Evolutionary conservation across 2,888 invertebrate genomes (phyloP), one percentile per base, ranked within the genome.

Genomic region (Amphipyra berbera): DNA sequence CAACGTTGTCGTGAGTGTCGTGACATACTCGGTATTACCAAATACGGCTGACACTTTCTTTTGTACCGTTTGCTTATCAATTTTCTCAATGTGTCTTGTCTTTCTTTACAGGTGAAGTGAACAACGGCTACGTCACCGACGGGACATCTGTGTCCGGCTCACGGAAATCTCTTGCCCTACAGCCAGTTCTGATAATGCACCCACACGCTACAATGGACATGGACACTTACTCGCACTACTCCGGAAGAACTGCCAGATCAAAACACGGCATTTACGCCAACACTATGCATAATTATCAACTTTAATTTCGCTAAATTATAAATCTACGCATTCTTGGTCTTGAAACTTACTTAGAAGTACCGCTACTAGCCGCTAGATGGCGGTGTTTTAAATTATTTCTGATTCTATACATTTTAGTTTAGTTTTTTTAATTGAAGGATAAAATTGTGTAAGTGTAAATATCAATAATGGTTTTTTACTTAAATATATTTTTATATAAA

Each of bases 111-210:
- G 98, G 98, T 71, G 98, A 98, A 95, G 97, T 98, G 76, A 98
- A 98, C 93, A 97, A 97, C 81, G 98, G 97, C 7, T 98, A 97
- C 89, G 96, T 98, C 65, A 97, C 97, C 12, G 98, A 98, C 88
- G 97, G 97, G 30, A 97, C 97, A 73, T 98, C 98, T 74, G 96
- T 98, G 54, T 97, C 97, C 9, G 97, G 97, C 0, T 98, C 98
- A 0, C 95, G 98, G 58, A 98, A 98, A 89, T 98, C 98, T 0
- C 94, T 98, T 7, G 98, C 98, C 54, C 92, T 98, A 9, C 97
- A 98, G 90, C 98, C 98, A 1, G 98, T 98, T 8, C 93, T 98
- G 52, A 92, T 98, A 81, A 97, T 98, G 95, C 97, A 97, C 41
- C 96, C 96, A 0, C 95, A 95, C 82, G 90, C 96, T 0, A 95